Conservation (phyloP, 1,140 invertebrate species). For the Apis laboriosa region DNA sequence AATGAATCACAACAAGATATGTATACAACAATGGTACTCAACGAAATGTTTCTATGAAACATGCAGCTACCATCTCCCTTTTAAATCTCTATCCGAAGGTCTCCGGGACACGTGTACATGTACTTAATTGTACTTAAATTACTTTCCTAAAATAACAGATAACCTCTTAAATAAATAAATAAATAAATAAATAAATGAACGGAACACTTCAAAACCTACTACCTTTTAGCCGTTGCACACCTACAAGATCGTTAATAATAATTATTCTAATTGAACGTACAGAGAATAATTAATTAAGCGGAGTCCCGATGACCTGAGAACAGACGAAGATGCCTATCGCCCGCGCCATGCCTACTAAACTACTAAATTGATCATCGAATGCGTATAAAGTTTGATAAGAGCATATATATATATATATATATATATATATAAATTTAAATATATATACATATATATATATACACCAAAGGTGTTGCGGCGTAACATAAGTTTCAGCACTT, state of each 20-base stretch:
- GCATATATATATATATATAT: constrained; percentile 10
- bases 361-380: constrained; percentile 53
- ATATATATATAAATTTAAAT: constrained; percentile 25
- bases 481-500: constrained; percentile 55
- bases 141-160: neutral
- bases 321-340: constrained; percentile 57
- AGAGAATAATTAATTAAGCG: neutral
- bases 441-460: neutral
- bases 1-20: constrained; percentile 82
- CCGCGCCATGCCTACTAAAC: constrained; percentile 62
- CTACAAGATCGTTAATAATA: neutral
- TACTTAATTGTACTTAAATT: neutral
- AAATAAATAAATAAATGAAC: neutral
- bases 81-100: constrained; percentile 72
- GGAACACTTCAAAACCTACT: neutral
- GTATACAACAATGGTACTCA: constrained; percentile 81
- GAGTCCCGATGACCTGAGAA: constrained; percentile 63
- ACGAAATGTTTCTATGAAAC: constrained; percentile 78
- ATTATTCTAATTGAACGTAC: neutral
- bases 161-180: neutral
- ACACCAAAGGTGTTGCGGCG: constrained; percentile 46
- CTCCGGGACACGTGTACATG: constrained; percentile 43
- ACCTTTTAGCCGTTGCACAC: neutral
- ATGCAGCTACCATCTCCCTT: constrained; percentile 78
- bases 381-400: constrained; percentile 52